Percentiles rank a stretch among this genome's conserved stretches.
Evolutionary conservation across 2,797 vertebrate species (phyloP).

Genomic region (Nothura maculosa): DNA sequence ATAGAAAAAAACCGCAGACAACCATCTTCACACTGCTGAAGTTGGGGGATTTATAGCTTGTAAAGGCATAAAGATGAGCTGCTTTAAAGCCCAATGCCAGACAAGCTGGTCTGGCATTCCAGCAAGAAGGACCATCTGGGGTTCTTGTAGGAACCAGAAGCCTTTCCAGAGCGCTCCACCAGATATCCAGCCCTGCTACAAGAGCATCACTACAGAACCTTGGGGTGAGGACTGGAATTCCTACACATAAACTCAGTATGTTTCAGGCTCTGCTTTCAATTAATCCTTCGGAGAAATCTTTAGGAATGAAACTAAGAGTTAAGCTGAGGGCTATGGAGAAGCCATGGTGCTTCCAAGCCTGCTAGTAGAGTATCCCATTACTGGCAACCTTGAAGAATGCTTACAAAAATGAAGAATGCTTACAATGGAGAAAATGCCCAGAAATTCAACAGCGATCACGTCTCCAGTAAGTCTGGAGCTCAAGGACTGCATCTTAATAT

Average conservation of each 20-base stretch:
- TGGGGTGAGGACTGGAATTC: neutral
- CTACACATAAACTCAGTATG: accelerated
- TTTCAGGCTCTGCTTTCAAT: neutral
- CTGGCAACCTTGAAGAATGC: neutral
- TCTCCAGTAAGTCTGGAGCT: neutral
- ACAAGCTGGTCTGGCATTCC: neutral
- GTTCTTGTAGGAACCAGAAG: neutral
- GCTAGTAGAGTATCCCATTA: neutral
- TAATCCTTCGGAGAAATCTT: neutral
- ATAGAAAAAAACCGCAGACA: neutral
- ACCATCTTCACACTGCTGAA: neutral
- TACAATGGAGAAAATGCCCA: neutral
- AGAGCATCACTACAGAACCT: neutral
- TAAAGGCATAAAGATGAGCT: neutral
- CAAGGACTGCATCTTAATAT: neutral
- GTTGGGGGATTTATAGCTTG: neutral
- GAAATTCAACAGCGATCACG: neutral
- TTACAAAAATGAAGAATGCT: neutral
- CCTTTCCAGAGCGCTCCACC: neutral
- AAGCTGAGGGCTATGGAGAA: neutral
- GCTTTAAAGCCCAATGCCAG: neutral
- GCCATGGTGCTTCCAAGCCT: neutral
- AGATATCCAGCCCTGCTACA: accelerated
- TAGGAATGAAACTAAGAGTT: accelerated
- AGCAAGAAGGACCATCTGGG: neutral